A percentile compares a stretch with the other conserved stretches of the same genome.
These are phyloP conservation scores for Temnothorax nylanderi DNA, from an alignment of 1,140 invertebrate genomes.

Conservation along the genomic window DNA sequence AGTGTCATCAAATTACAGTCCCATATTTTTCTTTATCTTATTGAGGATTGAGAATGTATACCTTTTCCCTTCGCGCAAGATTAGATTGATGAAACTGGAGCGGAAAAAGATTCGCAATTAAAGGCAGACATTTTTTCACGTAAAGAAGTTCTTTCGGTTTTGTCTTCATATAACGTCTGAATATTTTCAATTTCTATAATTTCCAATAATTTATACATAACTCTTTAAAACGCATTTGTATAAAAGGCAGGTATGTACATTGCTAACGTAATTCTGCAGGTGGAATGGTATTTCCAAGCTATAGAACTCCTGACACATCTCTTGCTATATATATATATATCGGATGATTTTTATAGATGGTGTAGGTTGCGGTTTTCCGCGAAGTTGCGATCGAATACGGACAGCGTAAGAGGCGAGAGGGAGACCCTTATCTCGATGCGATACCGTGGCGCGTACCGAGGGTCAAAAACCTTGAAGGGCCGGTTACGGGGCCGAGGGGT, in stretches of 20 bases:
- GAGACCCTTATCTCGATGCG: slow-evolving; percentile 69
- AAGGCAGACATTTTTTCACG: background rate
- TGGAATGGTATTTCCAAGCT: background rate
- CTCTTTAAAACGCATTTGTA: background rate
- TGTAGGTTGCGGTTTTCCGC: slow-evolving; percentile 57
- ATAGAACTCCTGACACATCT: slow-evolving; percentile 12
- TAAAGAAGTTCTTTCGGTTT: background rate
- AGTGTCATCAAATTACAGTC: background rate
- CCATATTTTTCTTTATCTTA: background rate
- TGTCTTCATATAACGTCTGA: too few species aligned
- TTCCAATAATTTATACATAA: background rate
- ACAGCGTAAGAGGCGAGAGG: slow-evolving; percentile 45
- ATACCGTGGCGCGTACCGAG: slow-evolving; percentile 54
- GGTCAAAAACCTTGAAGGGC: slow-evolving; percentile 70
- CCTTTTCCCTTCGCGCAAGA: background rate
- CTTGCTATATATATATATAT: background rate
- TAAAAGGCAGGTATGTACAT: too few species aligned
- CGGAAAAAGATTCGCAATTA: background rate
- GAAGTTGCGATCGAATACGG: slow-evolving; percentile 51
- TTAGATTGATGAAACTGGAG: background rate
- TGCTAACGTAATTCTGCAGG: background rate
- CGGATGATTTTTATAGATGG: background rate
- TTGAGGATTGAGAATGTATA: background rate
- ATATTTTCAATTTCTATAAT: background rate
- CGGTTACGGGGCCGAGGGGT: slow-evolving; percentile 52